Percentiles rank a stretch among this genome's conserved stretches.
Evolutionary conservation across 2,113 vertebrate species (phyloP).

Genomic region (Pogonocichla stellata): DNA sequence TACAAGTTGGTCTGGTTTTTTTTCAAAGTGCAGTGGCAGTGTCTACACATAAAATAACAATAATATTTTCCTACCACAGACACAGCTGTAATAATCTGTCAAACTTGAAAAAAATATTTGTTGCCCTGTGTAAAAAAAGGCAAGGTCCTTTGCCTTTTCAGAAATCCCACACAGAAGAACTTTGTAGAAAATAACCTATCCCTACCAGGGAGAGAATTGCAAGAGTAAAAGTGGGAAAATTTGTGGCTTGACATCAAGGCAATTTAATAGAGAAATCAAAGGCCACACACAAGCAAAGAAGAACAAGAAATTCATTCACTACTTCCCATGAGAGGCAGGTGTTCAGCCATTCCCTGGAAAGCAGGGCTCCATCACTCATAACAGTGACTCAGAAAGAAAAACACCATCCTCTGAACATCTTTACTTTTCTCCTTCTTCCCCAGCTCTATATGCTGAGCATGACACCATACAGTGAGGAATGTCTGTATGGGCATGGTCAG

Average conservation of each 20-base stretch:
- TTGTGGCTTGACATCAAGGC: neutral
- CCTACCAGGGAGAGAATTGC: neutral
- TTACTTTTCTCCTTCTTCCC: neutral
- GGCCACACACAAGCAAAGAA: neutral
- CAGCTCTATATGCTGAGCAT: neutral
- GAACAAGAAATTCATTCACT: neutral
- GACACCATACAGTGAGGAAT: rapidly evolving
- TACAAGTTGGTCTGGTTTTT: neutral
- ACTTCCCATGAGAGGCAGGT: neutral
- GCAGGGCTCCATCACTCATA: neutral
- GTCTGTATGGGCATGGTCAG: rapidly evolving
- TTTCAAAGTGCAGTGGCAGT: neutral
- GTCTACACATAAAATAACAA: neutral
- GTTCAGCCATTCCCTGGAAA: neutral
- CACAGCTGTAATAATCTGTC: neutral
- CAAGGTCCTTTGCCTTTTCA: conserved; percentile 8
- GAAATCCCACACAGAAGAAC: neutral
- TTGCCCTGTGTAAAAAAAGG: neutral
- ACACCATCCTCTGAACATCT: neutral
- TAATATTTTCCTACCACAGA: neutral
- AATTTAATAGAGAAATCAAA: neutral
- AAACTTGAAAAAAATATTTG: conserved; percentile 21
- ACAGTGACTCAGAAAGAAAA: rapidly evolving
- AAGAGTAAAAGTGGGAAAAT: neutral
- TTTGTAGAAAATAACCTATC: conserved; percentile 7